Evolutionary conservation across 92 coral and sea anemone species (phyloP).

Genomic region (Anthopleura xanthogrammica): DNA sequence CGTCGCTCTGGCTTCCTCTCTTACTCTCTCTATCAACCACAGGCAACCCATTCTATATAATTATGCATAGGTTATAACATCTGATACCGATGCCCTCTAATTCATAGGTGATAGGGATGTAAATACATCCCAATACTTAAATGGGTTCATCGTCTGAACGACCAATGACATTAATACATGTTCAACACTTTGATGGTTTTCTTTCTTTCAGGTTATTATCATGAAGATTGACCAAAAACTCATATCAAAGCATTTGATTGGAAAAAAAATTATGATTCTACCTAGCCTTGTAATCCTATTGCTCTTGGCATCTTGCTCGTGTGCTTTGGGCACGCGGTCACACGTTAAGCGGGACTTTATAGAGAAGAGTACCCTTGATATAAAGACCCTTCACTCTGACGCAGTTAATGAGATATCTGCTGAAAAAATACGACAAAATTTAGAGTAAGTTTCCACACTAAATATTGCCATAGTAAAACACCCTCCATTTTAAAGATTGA

Average conservation of each 20-base stretch:
- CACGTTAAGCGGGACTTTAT: constrained; percentile 19
- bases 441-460: constrained; percentile 9
- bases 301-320: not conserved
- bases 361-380: not conserved
- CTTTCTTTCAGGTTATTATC: not conserved
- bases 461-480: too few relatives aligned
- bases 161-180: too few relatives aligned
- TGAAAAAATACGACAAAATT: not conserved
- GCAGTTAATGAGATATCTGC: constrained; percentile 29
- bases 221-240: not conserved
- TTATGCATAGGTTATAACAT: too few relatives aligned
- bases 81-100: too few relatives aligned
- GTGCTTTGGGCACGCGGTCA: not conserved
- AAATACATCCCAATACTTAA: too few relatives aligned
- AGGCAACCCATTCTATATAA: too few relatives aligned
- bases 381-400: constrained; percentile 11
- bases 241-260: not conserved
- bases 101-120: too few relatives aligned
- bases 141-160: too few relatives aligned
- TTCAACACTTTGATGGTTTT: not conserved
- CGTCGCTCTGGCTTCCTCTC: too few relatives aligned
- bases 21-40: too few relatives aligned
- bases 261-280: not conserved
- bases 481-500: too few relatives aligned
- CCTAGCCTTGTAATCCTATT: not conserved